Conservation (phyloP, 2,888 invertebrate species). For the Mamestra brassicae region DNA sequence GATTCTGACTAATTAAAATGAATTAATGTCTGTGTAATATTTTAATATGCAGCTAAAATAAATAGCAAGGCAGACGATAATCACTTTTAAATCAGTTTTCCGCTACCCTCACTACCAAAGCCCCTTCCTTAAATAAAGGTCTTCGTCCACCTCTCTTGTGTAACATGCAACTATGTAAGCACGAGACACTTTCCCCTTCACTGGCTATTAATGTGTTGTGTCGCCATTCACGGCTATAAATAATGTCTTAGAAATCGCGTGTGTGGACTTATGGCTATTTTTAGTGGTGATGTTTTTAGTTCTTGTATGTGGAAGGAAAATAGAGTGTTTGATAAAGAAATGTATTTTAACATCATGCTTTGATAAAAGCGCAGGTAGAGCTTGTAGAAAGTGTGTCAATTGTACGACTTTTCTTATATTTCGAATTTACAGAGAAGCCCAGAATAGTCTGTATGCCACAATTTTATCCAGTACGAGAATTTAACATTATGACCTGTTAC, state of each 20-base stretch:
- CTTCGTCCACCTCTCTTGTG: constrained; percentile 12
- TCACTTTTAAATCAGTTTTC: background rate
- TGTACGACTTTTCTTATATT: no score
- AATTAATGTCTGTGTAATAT: no score
- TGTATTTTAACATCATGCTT: background rate
- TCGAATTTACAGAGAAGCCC: no score
- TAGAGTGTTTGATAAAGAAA: no score
- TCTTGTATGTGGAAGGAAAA: background rate
- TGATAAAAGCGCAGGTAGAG: background rate
- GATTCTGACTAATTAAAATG: no score
- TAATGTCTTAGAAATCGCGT: constrained; percentile 50
- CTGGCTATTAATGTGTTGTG: constrained; percentile 17
- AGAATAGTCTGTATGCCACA: no score
- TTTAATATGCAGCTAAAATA: no score
- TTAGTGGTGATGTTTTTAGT: constrained; percentile 35
- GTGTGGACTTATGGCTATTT: constrained; percentile 33
- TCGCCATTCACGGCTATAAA: constrained; percentile 20
- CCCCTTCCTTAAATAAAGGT: background rate
- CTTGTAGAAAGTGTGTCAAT: no score
- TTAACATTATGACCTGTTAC: no score
- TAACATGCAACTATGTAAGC: constrained; percentile 40
- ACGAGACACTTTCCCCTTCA: constrained; percentile 42
- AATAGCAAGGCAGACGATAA: no score
- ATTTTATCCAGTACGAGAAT: no score
- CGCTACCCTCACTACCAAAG: background rate